Conservation (phyloP, 1,140 invertebrate species). For the Olivierus martensii region DNA sequence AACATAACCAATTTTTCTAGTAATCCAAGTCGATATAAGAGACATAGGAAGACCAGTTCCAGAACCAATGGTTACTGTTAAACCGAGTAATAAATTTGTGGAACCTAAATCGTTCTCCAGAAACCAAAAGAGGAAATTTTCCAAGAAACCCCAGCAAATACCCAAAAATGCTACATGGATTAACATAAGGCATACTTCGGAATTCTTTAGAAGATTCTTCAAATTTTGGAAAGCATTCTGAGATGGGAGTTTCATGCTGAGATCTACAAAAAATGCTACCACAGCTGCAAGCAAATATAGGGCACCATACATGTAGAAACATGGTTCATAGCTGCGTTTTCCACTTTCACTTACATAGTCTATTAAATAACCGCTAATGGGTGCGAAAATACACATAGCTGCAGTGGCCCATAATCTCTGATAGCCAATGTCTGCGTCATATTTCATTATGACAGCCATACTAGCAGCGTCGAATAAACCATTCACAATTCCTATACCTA, state of each 20-base stretch:
- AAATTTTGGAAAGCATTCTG: slow-evolving; percentile 54
- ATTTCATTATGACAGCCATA: slow-evolving; percentile 56
- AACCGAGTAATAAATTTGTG: slow-evolving; percentile 2
- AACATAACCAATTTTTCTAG: slow-evolving; percentile 50
- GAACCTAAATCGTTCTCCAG: slow-evolving; percentile 5
- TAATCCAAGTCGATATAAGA: slow-evolving; percentile 45
- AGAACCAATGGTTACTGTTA: slow-evolving; percentile 6
- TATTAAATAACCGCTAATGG: slow-evolving; percentile 55
- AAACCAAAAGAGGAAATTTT: slow-evolving; percentile 11
- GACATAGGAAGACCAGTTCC: slow-evolving; percentile 5
- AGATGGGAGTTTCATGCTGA: slow-evolving; percentile 60
- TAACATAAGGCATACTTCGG: slow-evolving; percentile 47
- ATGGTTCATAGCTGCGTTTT: slow-evolving; percentile 41
- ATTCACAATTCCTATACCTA: slow-evolving; percentile 10
- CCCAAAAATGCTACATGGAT: slow-evolving; percentile 24
- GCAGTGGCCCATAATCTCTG: slow-evolving; percentile 60
- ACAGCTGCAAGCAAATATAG: slow-evolving; percentile 49
- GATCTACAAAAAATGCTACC: slow-evolving; percentile 54
- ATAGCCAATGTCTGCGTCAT: slow-evolving; percentile 61
- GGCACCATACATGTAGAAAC: slow-evolving; percentile 59
- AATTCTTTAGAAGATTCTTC: slow-evolving; percentile 47
- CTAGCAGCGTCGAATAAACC: slow-evolving; percentile 65
- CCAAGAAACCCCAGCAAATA: slow-evolving; percentile 33
- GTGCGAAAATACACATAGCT: slow-evolving; percentile 63
- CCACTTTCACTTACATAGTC: slow-evolving; percentile 28